phyloP scores from a whole-genome alignment of 2,113 vertebrate genomes.

The Myiopsitta monachus region DNA sequence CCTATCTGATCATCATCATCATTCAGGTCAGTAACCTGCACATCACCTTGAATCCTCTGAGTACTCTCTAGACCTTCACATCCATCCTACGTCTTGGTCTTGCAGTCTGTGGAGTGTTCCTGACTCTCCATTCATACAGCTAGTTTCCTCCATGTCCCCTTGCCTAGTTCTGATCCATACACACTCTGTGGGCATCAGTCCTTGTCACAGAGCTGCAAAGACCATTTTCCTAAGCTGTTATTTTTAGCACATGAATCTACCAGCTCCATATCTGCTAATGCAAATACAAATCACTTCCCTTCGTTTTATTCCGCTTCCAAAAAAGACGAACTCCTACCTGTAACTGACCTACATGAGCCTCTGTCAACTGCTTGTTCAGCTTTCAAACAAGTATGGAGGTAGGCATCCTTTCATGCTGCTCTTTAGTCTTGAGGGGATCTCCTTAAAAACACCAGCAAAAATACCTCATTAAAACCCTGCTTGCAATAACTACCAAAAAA shows the following conservation, averaged over 20 bases:
- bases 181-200: neutral
- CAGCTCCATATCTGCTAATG: neutral
- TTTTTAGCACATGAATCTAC: neutral
- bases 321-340: slow-evolving; percentile 34
- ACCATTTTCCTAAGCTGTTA: neutral
- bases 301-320: neutral
- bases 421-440: slow-evolving; percentile 33
- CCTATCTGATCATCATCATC: neutral
- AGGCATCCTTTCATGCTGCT: slow-evolving; percentile 5
- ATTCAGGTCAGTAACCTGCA: neutral
- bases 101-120: neutral
- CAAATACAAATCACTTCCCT: neutral
- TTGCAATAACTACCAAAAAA: neutral
- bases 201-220: neutral
- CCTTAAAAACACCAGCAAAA: slow-evolving; percentile 57
- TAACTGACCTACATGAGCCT: slow-evolving; percentile 46
- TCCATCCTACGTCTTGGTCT: neutral
- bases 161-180: neutral
- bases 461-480: slow-evolving; percentile 16
- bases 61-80: neutral
- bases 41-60: neutral
- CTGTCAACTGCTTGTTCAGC: slow-evolving; percentile 37
- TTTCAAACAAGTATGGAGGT: slow-evolving; percentile 29
- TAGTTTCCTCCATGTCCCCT: neutral
- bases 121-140: neutral